Base-by-base conservation (phyloP, 2,888 invertebrate genomes). In the Drosophila lutescens region DNA sequence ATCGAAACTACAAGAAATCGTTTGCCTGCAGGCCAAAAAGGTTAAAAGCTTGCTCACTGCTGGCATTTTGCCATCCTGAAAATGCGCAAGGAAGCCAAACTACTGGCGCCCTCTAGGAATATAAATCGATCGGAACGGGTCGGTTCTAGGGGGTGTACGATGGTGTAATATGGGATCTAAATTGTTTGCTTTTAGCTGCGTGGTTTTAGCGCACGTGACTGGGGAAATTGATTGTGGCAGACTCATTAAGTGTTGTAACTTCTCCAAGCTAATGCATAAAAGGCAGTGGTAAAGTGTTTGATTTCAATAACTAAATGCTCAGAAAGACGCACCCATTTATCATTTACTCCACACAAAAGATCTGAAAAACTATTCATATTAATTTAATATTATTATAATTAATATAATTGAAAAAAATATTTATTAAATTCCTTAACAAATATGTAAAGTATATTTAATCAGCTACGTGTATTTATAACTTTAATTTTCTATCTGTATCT, bases 151-250 rank as follows among this genome's bases (percentile, higher is more conserved):
- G 46, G 46, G 26, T 36, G 43, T 15, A n/a, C 13, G 12, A 10
- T 23, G 38, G 15, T 15, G 5, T 32, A 34, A 20, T 20, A 70
- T 71, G 76, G 58, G 47, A 49, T 30, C 55, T 36, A 78, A 79
- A 79, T 85, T 76, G 82, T 71, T 82, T 79, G 80, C 82, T 82
- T 82, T 82, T 85, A 85, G 82, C 78, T 70, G 72, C 63, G 55
- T 41, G 36, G 50, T 26, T 40, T 34, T 57, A 71, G 30, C 54
- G 79, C 85, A 82, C 85, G 82, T 82, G 82, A 61, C 84, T 58
- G 40, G 46, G 20, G 9, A 34, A 59, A 36, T 23, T 47, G 40
- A 53, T 43, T 51, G 34, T 15, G 26, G 12, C 65, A 51, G 46
- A 60, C 65, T 84, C 85, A 82, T 82, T 79, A 85, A 55, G 53